Conservation (phyloP, 2,797 vertebrate genomes). For the Taenioides sp. region DNA sequence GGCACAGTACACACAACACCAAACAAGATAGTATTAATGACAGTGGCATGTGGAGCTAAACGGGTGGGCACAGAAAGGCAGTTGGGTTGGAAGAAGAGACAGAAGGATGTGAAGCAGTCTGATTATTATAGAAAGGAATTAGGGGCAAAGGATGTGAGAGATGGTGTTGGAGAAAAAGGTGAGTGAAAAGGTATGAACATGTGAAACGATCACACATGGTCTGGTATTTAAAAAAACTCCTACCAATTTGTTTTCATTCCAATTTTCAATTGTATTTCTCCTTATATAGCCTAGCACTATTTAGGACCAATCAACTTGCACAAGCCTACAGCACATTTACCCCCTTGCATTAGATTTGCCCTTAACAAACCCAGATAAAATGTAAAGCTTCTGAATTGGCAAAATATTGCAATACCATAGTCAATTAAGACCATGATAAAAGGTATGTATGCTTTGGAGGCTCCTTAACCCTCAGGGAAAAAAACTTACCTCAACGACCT, state of each 20-base stretch:
- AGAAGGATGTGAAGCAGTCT: conserved; percentile 44
- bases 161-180: conserved; percentile 38
- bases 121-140: conserved; percentile 48
- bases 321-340: conserved; percentile 26
- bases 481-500: conserved; percentile 72
- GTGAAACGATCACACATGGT: neutral
- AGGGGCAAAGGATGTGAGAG: conserved; percentile 37
- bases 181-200: conserved; percentile 17
- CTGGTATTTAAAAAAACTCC: neutral
- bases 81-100: conserved; percentile 23
- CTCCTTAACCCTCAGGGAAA: conserved; percentile 30
- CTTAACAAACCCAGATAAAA: conserved; percentile 11
- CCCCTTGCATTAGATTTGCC: neutral
- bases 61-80: conserved; percentile 19
- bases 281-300: neutral
- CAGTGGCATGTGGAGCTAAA: conserved; percentile 9
- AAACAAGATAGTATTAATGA: conserved; percentile 13
- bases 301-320: neutral
- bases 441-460: conserved; percentile 27
- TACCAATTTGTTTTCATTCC: neutral
- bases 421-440: neutral
- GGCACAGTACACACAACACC: conserved; percentile 6
- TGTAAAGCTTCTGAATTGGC: conserved; percentile 8
- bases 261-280: neutral
- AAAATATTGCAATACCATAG: conserved; percentile 11